Conservation (phyloP, 2,113 vertebrate species). For the Ictalurus punctatus region DNA sequence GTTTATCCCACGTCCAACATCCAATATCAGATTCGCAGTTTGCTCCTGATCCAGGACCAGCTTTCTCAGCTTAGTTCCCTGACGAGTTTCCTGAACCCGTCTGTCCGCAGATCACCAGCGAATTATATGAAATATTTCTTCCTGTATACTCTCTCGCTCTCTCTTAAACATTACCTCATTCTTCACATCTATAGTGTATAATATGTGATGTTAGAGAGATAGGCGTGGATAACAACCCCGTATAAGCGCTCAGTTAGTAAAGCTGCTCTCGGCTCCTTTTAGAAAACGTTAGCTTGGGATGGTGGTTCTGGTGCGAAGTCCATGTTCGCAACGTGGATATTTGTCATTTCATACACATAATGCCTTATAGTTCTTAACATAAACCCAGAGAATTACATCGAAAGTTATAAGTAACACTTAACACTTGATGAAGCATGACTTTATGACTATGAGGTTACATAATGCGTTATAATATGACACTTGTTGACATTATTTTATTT, state of each 20-base stretch:
- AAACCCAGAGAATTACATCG: background rate
- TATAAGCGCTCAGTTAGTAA: constrained; percentile 59
- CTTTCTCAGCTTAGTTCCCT: background rate
- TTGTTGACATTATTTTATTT: background rate
- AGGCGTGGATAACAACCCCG: constrained; percentile 61
- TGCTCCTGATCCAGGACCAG: constrained; percentile 23
- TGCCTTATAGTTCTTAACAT: background rate
- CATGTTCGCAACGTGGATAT: constrained; percentile 54
- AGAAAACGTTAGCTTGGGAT: constrained; percentile 65
- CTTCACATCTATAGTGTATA: constrained; percentile 28
- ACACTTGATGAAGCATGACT: background rate
- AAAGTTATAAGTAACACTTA: no score
- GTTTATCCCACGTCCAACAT: background rate
- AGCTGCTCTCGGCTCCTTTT: constrained; percentile 42
- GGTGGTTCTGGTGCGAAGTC: constrained; percentile 65
- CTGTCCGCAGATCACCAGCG: constrained; percentile 10
- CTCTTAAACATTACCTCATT: constrained; percentile 6
- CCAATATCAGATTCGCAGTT: background rate
- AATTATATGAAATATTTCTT: background rate
- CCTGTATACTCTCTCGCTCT: background rate
- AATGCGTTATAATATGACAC: background rate
- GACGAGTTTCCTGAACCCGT: background rate
- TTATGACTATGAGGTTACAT: background rate
- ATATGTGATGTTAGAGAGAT: constrained; percentile 58
- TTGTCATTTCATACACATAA: constrained; percentile 14